Base-by-base conservation (phyloP, 2,113 vertebrate species). In the Microcebus ravelobensis region DNA sequence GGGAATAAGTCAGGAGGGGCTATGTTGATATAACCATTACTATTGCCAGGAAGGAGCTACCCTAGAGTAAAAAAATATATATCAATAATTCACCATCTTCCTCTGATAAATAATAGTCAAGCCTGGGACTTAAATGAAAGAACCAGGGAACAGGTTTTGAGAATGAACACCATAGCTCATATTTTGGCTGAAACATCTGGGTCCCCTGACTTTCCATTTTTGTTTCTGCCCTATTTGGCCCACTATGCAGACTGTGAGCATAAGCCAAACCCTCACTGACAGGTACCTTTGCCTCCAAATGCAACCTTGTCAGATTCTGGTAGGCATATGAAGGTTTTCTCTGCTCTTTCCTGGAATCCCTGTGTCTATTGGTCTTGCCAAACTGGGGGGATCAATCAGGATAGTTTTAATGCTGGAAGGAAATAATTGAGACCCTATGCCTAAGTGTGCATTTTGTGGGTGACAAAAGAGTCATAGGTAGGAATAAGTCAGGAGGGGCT, bases 391-490 rank as follows among this genome's bases (percentile, higher is more conserved):
- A 18, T 15, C 1, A 13, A 1, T 27, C 52, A n/a, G 11, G 65
- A n/a, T 8, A 21, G 8, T 85, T 85, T 92, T 11, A 4, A 27
- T 2, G 23, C 18, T 59, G 34, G 55, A 18, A 34, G 10, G 34
- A 31, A 25, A n/a, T 15, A 71, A 14, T 3, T 0, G 2, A 45
- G 25, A 65, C 12, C 65, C 52, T 57, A 61, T 8, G 3, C 5
- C 0, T 6, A 21, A 4, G 9, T 57, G 50, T 15, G 4, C 1
- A 36, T 67, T 76, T 77, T 36, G 10, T 39, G 7, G 10, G 6
- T 20, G 18, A 27, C 42, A 29, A 18, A 31, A 1, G 3, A 0
- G 3, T 36, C 18, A 0, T 6, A 2, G 2, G 5, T 2, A 1
- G 34, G 11, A 80, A 50, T 34, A 4, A 52, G 7, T 12, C 1